Conservation (phyloP, 1,140 invertebrate genomes). For the Apis laboriosa region DNA sequence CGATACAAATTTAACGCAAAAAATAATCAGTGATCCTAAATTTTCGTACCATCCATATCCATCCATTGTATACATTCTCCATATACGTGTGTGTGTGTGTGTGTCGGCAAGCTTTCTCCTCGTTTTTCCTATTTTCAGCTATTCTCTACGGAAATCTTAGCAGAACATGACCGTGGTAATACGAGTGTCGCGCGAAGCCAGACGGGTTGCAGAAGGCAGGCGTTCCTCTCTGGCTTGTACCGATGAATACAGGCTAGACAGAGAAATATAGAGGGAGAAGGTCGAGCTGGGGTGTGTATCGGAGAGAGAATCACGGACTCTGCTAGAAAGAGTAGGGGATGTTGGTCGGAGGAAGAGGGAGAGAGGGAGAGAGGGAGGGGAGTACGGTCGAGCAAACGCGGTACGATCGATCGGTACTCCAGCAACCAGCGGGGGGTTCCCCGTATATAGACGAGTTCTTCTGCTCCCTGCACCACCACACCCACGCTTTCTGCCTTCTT, state of each 20-base stretch:
- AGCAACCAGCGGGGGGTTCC: slow-evolving; percentile 55
- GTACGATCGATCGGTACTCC: slow-evolving; percentile 70
- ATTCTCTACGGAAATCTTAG: slow-evolving; percentile 41
- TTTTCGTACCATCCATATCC: not conserved
- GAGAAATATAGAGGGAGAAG: slow-evolving; percentile 23
- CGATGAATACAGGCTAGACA: not conserved
- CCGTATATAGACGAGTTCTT: slow-evolving; percentile 38
- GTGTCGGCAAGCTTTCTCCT: slow-evolving; percentile 11
- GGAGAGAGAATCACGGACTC: slow-evolving; percentile 41
- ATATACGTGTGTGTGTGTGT: not conserved
- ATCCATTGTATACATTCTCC: not conserved
- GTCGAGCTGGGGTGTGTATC: slow-evolving; percentile 32
- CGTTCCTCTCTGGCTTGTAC: slow-evolving; percentile 38
- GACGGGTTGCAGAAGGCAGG: slow-evolving; percentile 63
- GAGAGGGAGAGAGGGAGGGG: slow-evolving; percentile 28
- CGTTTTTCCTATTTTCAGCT: slow-evolving; percentile 14
- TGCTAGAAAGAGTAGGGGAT: not conserved
- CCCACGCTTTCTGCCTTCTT: slow-evolving; percentile 6
- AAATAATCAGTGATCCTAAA: not conserved
- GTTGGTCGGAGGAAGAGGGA: not conserved
- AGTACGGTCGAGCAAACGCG: slow-evolving; percentile 54
- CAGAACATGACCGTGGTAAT: slow-evolving; percentile 49
- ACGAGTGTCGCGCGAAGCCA: slow-evolving; percentile 52
- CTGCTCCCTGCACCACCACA: slow-evolving; percentile 40
- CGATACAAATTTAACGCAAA: not conserved